Evolutionary conservation across 2,113 vertebrate species (phyloP), one percentile per base, ranked within the genome.

Genomic region (Porphyrio hochstetteri): DNA sequence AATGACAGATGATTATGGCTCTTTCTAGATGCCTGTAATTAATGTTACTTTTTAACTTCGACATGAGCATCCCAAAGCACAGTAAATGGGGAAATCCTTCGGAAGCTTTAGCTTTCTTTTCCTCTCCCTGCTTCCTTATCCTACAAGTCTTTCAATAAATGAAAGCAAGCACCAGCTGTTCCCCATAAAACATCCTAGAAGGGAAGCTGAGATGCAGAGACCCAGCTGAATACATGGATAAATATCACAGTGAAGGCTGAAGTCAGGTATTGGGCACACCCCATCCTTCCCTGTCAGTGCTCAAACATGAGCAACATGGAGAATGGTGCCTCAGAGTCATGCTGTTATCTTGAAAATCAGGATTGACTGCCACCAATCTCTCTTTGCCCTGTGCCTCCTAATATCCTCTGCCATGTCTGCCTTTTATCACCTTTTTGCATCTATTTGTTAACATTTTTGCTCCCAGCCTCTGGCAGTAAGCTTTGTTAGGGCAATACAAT

Each of bases 1-100:
- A 96, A 92, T 95, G 95, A 95, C 87, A 94, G 90, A 90, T 90
- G 86, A 92, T 88, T 86, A 74, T 57, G 78, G 85, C 77, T 92
- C 75, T 78, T 74, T 86, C 89, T 91, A 83, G 87, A 91, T 91
- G 72, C 50, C 57, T 91, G 76, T 94, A 95, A 96, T 97, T 97
- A 94, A 86, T 38, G 83, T 63, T 91, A 61, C 69, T 94, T 96
- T 94, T 81, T 48, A 92, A 86, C 82, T 90, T 89, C 65, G 83
- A 82, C 83, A 40, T 6, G 80, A 94, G 72, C 70, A 90, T 74
- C 69, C 83, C 88, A 86, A 59, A 93, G 71, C 82, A 74, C 13
- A 40, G 40, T 19, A 92, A 83, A 68, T 5, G 11, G 55, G 65
- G 21, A 77, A 69, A 86, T 48, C 42, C 46, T 94, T 59, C 1